Evolutionary conservation across 2,113 vertebrate species (phyloP), one percentile per base, ranked within the genome.

Genomic region (Xiphophorus couchianus): DNA sequence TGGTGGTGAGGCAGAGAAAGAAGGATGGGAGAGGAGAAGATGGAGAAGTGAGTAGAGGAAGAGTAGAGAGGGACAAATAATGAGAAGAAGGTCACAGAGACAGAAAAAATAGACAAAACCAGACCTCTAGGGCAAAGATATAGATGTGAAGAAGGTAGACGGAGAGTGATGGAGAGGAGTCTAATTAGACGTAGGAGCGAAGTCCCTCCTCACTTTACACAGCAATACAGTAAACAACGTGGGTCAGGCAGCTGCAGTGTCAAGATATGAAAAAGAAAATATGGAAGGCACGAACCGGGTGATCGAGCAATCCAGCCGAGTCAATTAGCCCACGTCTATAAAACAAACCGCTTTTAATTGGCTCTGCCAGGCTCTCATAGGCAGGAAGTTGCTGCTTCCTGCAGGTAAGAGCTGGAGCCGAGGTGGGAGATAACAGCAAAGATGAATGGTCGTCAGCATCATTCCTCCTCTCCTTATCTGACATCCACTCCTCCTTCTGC

Each of bases 341-440:
- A 93, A 93, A 92, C 92, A 94, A 93, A 94, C 91, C 85, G 85
- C 85, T 87, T 88, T 91, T 91, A 93, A 92, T 93, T 85, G 78
- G 84, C 69, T 79, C 82, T 81, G 85, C 90, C 84, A 89, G 77
- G 83, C 85, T 73, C 83, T 90, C 75, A 54, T 27, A 77, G 76
- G 79, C 85, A 88, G 30, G 76, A 81, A 84, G 75, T 14, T 72
- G 62, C 81, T 78, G 72, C 74, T 89, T 89, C 68, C 85, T 86
- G 71, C 22, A 48, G 51, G 63, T 62, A 44, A 58, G 69, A 25
- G 31, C 28, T 39, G 62, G 19, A 70, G 28, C 28, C 3, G 66
- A 31, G 48, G 54, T 44, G 66, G 22, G 69, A 69, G 83, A 84
- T 82, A 84, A 84, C 62, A 0, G 75, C 17, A 66, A 63, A 74